Evolutionary conservation across 1,140 invertebrate genomes (phyloP), one percentile per base, ranked within the genome.

Genomic region (Atopsyche davidsoni): DNA sequence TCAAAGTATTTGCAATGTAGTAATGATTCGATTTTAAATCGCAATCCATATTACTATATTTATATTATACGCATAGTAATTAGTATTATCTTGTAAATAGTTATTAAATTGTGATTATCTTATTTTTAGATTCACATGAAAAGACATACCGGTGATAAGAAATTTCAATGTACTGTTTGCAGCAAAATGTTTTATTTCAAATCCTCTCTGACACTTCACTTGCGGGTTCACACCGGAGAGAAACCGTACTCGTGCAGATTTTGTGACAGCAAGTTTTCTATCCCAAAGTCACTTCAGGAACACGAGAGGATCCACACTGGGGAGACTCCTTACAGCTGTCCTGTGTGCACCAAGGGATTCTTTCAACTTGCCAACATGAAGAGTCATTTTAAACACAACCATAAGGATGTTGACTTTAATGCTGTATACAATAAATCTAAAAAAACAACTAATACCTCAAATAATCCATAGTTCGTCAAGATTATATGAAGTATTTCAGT

Each of bases 261-360:
- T 10, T 62, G 60, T 31, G 51, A 41, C 6, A 17, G 10, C 4
- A 10, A 14, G 16, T 48, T 48, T 17, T 6, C 14, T 11, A 18
- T 7, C 10, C 11, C 9, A 10, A 22, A 22, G 11, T 23, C 11
- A 10, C 18, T 24, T 10, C 18, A 9, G 9, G 40, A 43, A 11
- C 85, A 87, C 66, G 73, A 78, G 69, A 65, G 74, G n/a, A 73
- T 72, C 13, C 75, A 77, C 58, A 77, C 75, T 1, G 75, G 80
- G 3, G 79, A 82, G 60, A 61, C 78, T 39, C 79, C 80, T 2
- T 81, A 58, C 38, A 45, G 59, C 22, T 65, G 58, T 46, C 24
- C 52, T 16, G 57, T 62, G 32, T 69, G 67, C 53, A 62, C 61
- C 1, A 63, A 63, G 31, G 58, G 60, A 35, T 74, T 74, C 50